Base-by-base conservation (phyloP, 2,888 invertebrate species). In the Drosophila monieri region DNA sequence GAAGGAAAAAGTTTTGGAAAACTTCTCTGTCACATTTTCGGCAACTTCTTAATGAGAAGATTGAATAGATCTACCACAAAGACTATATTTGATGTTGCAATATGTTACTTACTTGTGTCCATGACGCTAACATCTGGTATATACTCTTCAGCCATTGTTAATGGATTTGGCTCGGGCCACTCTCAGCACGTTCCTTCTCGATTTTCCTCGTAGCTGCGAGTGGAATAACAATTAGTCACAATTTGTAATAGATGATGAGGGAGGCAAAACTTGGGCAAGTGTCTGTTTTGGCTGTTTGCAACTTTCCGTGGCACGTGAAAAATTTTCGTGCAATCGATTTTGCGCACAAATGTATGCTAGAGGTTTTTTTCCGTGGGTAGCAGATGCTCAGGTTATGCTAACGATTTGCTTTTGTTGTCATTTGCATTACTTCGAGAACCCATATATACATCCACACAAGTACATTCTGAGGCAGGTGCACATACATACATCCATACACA, bases 41-140 rank as follows among this genome's bases (percentile, higher is more conserved):
- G 39, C 23, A 39, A 41, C 30, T 54, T 47, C 14, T 18, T 48
- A 64, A 65, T 30, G 53, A 53, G 32, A 23, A 39, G 25, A 52
- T 46, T 23, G 27, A 30, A 52, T 14, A 23, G 37, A 65, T 47
- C 14, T 9, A 23, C 30, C 53, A 8, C 35, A 44, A 53, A 47
- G 44, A 46, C 39, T 23, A 39, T n/a, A 25, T 51, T 46, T 21
- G 27, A 8, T 10, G 30, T 30, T 32, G 44, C 83, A 88, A 88
- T 88, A 83, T 88, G 86, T 67, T 75, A 88, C 88, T 90, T 81
- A 91, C 91, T 89, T 85, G 91, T 91, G 77, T 91, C 90, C 88
- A 91, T 86, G 64, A 89, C 76, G 80, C 88, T 89, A 67, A 89
- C 88, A 81, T 90, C 90, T 78, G 90, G 88, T 77, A 88, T 88